phyloP scores from a whole-genome alignment of 2,888 invertebrate species.

The Melieria omissa region DNA sequence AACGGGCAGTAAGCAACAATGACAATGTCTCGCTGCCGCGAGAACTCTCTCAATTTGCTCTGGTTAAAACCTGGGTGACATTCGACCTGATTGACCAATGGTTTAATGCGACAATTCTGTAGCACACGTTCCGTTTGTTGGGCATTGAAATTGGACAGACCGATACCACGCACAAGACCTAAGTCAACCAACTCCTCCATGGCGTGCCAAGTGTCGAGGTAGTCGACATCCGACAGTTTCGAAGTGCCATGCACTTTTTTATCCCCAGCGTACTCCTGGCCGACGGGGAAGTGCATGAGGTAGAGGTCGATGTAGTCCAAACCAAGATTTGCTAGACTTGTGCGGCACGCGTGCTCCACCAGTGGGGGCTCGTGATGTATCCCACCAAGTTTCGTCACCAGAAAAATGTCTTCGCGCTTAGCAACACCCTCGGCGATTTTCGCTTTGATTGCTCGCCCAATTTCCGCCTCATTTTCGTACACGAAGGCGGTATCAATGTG shows the following conservation, averaged over 20 bases:
- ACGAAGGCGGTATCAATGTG: conserved; percentile 69
- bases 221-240: conserved; percentile 59
- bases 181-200: conserved; percentile 63
- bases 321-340: conserved; percentile 73
- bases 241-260: conserved; percentile 60
- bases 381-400: conserved; percentile 62
- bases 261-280: conserved; percentile 70
- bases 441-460: conserved; percentile 66
- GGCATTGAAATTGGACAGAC: conserved; percentile 63
- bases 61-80: conserved; percentile 65
- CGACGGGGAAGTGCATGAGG: conserved; percentile 85
- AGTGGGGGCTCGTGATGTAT: conserved; percentile 74
- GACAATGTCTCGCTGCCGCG: conserved; percentile 72
- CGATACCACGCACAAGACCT: conserved; percentile 59
- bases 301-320: conserved; percentile 83
- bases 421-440: conserved; percentile 66
- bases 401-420: conserved; percentile 64
- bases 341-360: conserved; percentile 74
- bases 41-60: conserved; percentile 73
- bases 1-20: conserved; percentile 81
- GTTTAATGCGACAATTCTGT: conserved; percentile 59
- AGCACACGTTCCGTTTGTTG: conserved; percentile 60
- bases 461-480: conserved; percentile 67
- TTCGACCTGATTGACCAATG: conserved; percentile 64
- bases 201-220: conserved; percentile 63